Evolutionary conservation across 2,888 invertebrate genomes (phyloP).

Genomic region (Tubulanus polymorphus): DNA sequence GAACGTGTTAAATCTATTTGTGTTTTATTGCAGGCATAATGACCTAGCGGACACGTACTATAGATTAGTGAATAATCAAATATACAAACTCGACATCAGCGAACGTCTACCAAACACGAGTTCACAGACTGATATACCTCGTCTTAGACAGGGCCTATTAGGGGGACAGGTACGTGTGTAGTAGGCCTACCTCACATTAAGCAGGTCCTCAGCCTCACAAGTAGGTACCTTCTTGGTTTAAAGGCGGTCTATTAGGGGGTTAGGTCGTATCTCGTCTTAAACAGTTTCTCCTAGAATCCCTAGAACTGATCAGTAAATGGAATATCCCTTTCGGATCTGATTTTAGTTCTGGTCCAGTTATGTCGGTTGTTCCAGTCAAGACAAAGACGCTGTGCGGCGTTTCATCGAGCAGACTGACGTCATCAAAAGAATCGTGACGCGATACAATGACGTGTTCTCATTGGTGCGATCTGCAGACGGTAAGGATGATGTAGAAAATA

Average conservation of each 20-base stretch:
- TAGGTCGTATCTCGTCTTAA: no score
- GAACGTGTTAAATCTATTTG: no score
- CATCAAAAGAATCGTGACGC: constrained; percentile 74
- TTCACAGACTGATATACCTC: constrained; percentile 80
- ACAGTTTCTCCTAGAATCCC: no score
- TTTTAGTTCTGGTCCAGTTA: constrained; percentile 83
- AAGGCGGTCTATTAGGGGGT: no score
- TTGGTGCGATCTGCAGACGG: constrained; percentile 69
- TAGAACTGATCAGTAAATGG: no score
- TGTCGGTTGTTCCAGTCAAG: constrained; percentile 76
- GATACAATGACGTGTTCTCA: constrained; percentile 67
- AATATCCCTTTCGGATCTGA: no score
- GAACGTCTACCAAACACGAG: constrained; percentile 60
- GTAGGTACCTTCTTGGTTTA: no score
- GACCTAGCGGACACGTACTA: constrained; percentile 38
- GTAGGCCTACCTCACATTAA: no score
- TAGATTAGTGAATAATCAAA: constrained; percentile 25
- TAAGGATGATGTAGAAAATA: constrained; percentile 52
- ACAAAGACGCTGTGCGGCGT: constrained; percentile 77
- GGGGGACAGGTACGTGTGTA: constrained; percentile 75
- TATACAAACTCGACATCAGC: constrained; percentile 53
- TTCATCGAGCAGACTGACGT: constrained; percentile 83
- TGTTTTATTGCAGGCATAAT: constrained; percentile 42
- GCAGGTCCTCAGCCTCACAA: no score
- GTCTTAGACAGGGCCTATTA: constrained; percentile 74